Evolutionary conservation across 2,797 vertebrate genomes (phyloP).

Genomic region (Hafferia zeledoni): DNA sequence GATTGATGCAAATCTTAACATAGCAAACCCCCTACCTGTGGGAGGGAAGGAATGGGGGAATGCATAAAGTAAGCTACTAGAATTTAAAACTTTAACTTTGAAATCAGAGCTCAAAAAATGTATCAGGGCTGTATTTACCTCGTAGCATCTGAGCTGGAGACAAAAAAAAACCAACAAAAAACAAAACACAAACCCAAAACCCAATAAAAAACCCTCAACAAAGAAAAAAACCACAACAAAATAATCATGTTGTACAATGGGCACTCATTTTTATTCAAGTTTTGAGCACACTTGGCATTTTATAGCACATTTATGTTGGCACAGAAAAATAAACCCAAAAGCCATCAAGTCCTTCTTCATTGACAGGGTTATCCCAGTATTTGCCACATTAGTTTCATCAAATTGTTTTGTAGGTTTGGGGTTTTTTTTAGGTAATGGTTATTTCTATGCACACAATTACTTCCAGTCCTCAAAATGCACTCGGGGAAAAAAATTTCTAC

Average conservation of each 20-base stretch:
- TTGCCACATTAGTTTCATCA: neutral
- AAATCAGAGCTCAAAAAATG: neutral
- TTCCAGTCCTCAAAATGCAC: neutral
- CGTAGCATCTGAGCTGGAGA: neutral
- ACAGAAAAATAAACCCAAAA: neutral
- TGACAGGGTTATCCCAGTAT: neutral
- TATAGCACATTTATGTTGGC: neutral
- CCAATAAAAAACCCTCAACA: neutral
- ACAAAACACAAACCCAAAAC: neutral
- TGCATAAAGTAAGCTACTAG: neutral
- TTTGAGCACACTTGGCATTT: neutral
- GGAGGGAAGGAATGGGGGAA: accelerated
- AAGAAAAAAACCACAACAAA: neutral
- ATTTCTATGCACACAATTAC: neutral
- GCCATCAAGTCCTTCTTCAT: neutral
- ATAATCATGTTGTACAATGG: neutral
- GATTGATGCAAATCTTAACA: neutral
- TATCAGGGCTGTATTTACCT: neutral
- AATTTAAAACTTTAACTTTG: neutral
- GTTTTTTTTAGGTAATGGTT: neutral
- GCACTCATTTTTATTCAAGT: neutral
- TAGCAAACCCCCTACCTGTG: neutral
- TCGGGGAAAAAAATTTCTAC: neutral
- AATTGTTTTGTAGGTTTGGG: neutral
- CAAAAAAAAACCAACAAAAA: neutral